Evolutionary conservation across 2,113 vertebrate species (phyloP), one percentile per base, ranked within the genome.

Genomic region (Tretioscincus oriximinensis): DNA sequence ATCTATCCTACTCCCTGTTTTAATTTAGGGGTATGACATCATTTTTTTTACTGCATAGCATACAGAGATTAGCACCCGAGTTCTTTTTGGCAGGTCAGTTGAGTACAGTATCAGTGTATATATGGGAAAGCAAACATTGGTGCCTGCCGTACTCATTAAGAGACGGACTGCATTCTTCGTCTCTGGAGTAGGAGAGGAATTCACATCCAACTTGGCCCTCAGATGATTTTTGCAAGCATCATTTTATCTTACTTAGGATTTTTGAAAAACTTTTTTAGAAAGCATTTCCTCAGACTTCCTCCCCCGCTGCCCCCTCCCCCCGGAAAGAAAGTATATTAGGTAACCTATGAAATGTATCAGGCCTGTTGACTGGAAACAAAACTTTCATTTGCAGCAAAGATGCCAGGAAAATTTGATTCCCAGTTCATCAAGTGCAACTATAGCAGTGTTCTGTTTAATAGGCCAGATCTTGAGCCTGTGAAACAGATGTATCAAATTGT

Each of bases 21-120:
- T 69, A 65, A 68, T 22, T 68, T 75, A 81, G 73, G n/a, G 64
- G 67, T 45, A 16, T n/a, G 5, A 24, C 35, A n/a, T 76, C 31
- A 24, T 26, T 69, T n/a, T 28, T n/a, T 47, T 65, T 22, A 26
- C 31, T 69, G 45, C 64, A 65, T 5, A n/a, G 26, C 28, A 21
- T 12, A 49, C 60, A 80, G 31, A 76, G 29, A 81, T 76, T 76
- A 81, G 51, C 54, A 76, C 51, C 41, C 11, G 35, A 61, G 78
- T 66, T 73, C 49, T 66, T 81, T 26, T 49, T 60, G 28, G 12
- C 35, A 47, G 69, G 54, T 51, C 65, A 81, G 20, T 35, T 81
- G 64, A 18, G 54, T 76, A 28, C 21, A 51, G 11, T 31, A 65
- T 54, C 18, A 31, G 58, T 60, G 16, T 28, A 58, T 29, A 54